Evolutionary conservation across 2,797 vertebrate species (phyloP).

Genomic region (Poecile montanus): DNA sequence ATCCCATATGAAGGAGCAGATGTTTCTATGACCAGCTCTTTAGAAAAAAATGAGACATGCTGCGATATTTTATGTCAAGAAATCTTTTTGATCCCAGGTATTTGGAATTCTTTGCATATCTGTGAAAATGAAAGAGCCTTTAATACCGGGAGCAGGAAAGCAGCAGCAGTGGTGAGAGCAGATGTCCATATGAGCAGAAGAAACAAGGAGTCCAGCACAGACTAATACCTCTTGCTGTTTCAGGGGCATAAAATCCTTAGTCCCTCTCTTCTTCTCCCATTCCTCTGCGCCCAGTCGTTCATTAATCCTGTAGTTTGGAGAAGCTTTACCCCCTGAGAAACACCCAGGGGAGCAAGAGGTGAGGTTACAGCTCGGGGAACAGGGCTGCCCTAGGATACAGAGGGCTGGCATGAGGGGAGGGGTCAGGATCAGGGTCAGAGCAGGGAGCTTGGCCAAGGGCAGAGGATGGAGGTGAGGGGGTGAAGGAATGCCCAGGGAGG

Average conservation of each 20-base stretch:
- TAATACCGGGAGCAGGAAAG: background rate
- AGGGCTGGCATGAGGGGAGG: too few species aligned
- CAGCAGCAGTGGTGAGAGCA: too few species aligned
- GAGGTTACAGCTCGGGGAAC: background rate
- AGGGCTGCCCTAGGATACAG: too few species aligned
- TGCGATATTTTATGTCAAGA: background rate
- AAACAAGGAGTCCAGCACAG: accelerated
- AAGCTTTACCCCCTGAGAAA: background rate
- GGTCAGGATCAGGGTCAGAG: too few species aligned
- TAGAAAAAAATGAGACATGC: background rate
- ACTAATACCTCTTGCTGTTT: background rate
- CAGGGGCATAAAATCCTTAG: background rate
- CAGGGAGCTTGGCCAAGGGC: too few species aligned
- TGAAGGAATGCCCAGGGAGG: background rate
- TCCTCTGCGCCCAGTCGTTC: accelerated
- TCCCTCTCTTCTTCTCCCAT: background rate
- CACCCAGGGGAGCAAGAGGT: accelerated
- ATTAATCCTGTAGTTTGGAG: background rate
- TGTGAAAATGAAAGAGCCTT: background rate
- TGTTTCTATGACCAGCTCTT: background rate
- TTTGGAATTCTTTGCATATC: background rate
- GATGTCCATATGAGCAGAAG: background rate
- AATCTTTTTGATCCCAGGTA: background rate
- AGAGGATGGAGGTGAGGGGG: background rate
- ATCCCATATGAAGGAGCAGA: accelerated